Percentiles rank a stretch among this genome's conserved stretches.
phyloP scores from a whole-genome alignment of 2,797 vertebrate genomes.

The Rallus crepitans region DNA sequence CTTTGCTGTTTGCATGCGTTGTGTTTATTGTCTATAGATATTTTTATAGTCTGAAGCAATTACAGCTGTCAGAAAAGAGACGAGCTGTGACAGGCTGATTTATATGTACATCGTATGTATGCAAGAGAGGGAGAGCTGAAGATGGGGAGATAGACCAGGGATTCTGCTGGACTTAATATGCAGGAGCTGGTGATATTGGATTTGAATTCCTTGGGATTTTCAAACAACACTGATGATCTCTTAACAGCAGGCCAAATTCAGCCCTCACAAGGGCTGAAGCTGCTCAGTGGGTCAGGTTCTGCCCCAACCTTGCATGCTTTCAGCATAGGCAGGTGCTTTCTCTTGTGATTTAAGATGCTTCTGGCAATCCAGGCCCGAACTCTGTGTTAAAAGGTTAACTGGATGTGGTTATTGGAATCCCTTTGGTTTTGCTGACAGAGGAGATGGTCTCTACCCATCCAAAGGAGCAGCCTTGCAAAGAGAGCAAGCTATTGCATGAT shows the following conservation, averaged over 20 bases:
- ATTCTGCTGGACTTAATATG: conserved; percentile 20
- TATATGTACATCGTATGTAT: conserved; percentile 74
- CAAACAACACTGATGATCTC: not conserved
- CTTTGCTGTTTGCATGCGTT: conserved; percentile 51
- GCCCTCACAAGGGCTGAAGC: not conserved
- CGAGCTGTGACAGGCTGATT: conserved; percentile 82
- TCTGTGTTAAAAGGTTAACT: not conserved
- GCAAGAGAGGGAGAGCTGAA: conserved; percentile 33
- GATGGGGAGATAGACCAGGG: conserved; percentile 16
- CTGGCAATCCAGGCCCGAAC: not conserved
- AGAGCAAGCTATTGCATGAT: not conserved
- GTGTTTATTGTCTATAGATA: conserved; percentile 81
- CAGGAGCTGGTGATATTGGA: not conserved
- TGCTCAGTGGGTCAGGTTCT: not conserved
- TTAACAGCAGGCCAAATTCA: not conserved
- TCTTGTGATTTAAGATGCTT: not conserved
- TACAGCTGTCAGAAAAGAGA: conserved; percentile 80
- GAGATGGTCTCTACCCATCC: not conserved
- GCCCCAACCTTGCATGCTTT: accelerated
- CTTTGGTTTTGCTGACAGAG: conserved; percentile 30
- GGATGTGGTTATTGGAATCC: conserved; percentile 17
- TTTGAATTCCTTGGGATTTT: conserved; percentile 25
- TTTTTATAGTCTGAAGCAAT: conserved; percentile 85
- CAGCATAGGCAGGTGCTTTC: not conserved
- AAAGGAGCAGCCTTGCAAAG: not conserved